Percentiles rank a stretch among this genome's conserved stretches.
Evolutionary conservation across 2,797 vertebrate genomes (phyloP).

Genomic region (Pangasius mekongensis): DNA sequence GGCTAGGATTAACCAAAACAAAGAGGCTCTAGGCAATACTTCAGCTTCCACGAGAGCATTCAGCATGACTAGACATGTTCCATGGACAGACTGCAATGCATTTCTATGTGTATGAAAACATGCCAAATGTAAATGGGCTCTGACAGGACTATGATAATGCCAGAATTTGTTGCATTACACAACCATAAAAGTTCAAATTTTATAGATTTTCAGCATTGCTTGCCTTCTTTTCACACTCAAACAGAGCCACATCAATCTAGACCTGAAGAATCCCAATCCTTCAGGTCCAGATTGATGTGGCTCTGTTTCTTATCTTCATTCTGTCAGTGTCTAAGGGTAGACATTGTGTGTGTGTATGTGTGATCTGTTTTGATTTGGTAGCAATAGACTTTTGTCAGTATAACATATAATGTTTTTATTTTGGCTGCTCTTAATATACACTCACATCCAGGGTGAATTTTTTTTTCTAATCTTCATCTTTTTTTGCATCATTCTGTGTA

Average conservation of each 20-base stretch:
- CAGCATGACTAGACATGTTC: constrained; percentile 57
- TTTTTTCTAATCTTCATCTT: too few species aligned
- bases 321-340: background rate
- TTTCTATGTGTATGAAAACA: constrained; percentile 21
- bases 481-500: too few species aligned
- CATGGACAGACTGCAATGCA: constrained; percentile 20
- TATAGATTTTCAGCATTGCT: background rate
- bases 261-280: too few species aligned
- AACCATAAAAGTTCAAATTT: constrained; percentile 4
- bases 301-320: background rate
- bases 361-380: background rate
- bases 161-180: background rate
- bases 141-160: constrained; percentile 11
- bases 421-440: background rate
- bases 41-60: constrained; percentile 46
- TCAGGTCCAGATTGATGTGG: background rate
- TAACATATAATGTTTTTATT: background rate
- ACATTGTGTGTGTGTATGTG: too few species aligned
- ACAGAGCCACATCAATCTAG: background rate
- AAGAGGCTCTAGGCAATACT: constrained; percentile 57
- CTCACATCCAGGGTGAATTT: too few species aligned
- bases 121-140: constrained; percentile 21
- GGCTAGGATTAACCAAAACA: constrained; percentile 50
- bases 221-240: background rate
- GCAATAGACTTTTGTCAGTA: background rate